Conservation (phyloP, 2,797 vertebrate genomes). For the Champsocephalus gunnari region DNA sequence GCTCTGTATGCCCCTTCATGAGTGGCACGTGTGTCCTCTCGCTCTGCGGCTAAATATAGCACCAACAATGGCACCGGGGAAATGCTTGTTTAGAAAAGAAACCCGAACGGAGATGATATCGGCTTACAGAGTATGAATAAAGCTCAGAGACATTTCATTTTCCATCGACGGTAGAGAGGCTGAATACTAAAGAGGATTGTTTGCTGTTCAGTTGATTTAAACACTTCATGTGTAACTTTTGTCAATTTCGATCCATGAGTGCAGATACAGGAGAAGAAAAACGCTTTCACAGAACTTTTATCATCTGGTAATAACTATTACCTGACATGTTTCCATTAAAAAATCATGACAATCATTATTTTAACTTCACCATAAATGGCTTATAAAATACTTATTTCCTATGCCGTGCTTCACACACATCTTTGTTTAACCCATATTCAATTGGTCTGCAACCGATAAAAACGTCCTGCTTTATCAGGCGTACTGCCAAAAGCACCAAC, state of each 20-base stretch:
- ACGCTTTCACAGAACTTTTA: neutral
- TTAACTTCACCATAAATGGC: neutral
- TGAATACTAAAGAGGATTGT: slow-evolving; percentile 38
- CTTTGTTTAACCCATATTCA: slow-evolving; percentile 26
- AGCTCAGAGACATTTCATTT: slow-evolving; percentile 53
- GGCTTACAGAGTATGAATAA: slow-evolving; percentile 70
- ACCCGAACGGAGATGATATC: slow-evolving; percentile 71
- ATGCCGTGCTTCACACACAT: neutral
- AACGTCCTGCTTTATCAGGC: slow-evolving; percentile 32
- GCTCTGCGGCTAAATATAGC: slow-evolving; percentile 80
- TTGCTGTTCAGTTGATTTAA: neutral
- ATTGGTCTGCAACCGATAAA: slow-evolving; percentile 1
- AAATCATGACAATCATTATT: neutral
- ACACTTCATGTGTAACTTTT: slow-evolving; percentile 11
- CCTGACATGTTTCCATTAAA: neutral
- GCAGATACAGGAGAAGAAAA: neutral
- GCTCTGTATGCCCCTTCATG: slow-evolving; percentile 76
- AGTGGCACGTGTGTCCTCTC: slow-evolving; percentile 75
- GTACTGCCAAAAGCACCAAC: slow-evolving; percentile 27
- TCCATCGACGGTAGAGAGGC: slow-evolving; percentile 34
- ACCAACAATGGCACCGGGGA: slow-evolving; percentile 78
- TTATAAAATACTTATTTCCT: neutral
- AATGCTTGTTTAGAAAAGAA: slow-evolving; percentile 59
- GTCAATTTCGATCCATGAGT: slow-evolving; percentile 16
- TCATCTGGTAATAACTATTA: neutral